These are phyloP conservation scores for Raja brachyura DNA, from an alignment of 2,113 vertebrate genomes.

Conservation along the genomic window DNA sequence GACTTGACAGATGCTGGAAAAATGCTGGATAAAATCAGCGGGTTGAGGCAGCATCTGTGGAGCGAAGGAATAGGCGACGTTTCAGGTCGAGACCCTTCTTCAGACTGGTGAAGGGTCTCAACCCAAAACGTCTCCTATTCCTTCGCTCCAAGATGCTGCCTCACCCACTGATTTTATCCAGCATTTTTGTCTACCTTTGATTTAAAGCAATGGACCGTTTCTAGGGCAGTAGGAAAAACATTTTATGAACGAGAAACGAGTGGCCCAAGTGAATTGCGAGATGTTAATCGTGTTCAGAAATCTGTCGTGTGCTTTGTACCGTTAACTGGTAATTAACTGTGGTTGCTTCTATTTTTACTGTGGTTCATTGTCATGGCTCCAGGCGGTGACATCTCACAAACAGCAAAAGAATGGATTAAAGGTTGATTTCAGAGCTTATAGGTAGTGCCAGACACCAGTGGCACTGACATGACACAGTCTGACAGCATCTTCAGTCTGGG, in stretches of 20 bases:
- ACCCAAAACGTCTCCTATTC: too few relatives aligned
- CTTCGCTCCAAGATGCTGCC: too few relatives aligned
- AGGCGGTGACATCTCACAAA: slow-evolving; percentile 2
- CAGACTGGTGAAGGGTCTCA: too few relatives aligned
- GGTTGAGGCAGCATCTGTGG: too few relatives aligned
- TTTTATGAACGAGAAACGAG: background rate
- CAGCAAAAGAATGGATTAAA: slow-evolving; percentile 4
- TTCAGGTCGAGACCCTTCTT: too few relatives aligned
- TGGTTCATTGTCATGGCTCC: slow-evolving; percentile 4
- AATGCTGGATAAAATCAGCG: too few relatives aligned
- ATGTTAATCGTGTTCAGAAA: slow-evolving; percentile 14
- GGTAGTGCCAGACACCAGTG: background rate
- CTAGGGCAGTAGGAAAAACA: background rate
- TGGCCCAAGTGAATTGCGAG: background rate
- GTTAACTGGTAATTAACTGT: slow-evolving; percentile 26
- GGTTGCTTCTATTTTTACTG: slow-evolving; percentile 14
- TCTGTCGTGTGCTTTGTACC: background rate
- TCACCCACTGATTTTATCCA: too few relatives aligned
- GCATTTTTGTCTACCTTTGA: too few relatives aligned
- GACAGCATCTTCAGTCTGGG: background rate
- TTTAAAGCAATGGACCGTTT: background rate
- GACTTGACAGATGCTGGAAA: too few relatives aligned
- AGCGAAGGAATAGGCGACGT: too few relatives aligned
- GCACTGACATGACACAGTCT: background rate
- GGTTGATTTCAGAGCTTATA: background rate